A percentile compares a stretch with the other conserved stretches of the same genome.
Evolutionary conservation across 2,888 invertebrate species (phyloP).

Genomic region (Eupithecia vulgata): DNA sequence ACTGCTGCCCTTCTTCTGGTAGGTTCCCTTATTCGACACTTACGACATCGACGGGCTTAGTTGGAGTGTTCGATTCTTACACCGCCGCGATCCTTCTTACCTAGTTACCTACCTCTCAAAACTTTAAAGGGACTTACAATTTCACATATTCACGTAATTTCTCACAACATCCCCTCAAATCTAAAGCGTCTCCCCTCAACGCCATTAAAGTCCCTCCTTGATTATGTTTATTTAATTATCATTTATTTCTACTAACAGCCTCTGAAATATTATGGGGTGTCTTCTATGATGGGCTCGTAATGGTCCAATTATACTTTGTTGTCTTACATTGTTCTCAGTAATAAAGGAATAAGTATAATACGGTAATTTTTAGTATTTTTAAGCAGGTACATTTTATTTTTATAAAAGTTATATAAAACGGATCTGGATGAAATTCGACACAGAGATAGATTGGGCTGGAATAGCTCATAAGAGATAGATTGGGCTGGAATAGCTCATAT

Average conservation of each 20-base stretch:
- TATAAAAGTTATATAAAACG: too few species aligned
- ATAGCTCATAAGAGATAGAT: too few species aligned
- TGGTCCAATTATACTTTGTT: slow-evolving; percentile 19
- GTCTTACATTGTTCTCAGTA: not conserved
- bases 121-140: not conserved
- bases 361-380: not conserved
- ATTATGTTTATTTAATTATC: slow-evolving; percentile 54
- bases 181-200: slow-evolving; percentile 33
- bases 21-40: too few species aligned
- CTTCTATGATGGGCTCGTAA: slow-evolving; percentile 32
- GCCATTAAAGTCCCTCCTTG: slow-evolving; percentile 40
- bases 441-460: too few species aligned
- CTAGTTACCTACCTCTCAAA: not conserved
- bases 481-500: too few species aligned
- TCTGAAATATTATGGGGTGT: slow-evolving; percentile 25
- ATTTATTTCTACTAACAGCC: slow-evolving; percentile 46
- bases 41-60: too few species aligned
- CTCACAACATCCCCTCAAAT: slow-evolving; percentile 30
- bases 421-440: too few species aligned
- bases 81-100: not conserved
- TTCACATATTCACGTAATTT: slow-evolving; percentile 5
- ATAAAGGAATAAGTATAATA: not conserved
- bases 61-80: too few species aligned
- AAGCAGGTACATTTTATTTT: not conserved
- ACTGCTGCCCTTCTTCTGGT: too few species aligned